phyloP scores from a whole-genome alignment of 2,113 vertebrate species.

The Sula dactylatra region DNA sequence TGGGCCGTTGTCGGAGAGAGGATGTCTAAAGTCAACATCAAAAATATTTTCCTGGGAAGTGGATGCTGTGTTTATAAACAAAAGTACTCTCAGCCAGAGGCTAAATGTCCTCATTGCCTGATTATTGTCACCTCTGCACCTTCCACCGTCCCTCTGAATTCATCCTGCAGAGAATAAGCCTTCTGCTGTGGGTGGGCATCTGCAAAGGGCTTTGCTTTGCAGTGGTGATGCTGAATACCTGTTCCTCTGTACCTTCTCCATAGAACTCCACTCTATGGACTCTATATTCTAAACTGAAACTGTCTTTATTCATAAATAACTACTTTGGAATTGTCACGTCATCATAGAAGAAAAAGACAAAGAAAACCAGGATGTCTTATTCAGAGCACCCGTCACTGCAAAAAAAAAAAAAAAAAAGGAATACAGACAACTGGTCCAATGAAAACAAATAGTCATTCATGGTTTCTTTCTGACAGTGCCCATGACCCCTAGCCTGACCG shows the following conservation, averaged over 20 bases:
- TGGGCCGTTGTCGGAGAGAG: background rate
- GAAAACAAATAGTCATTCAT: background rate
- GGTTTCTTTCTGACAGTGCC: background rate
- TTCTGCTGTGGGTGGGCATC: background rate
- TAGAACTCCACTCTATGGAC: background rate
- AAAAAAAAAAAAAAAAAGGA: too few relatives aligned
- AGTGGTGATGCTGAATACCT: accelerated
- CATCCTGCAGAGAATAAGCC: background rate
- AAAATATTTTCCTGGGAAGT: constrained; percentile 59
- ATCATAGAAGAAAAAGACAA: background rate
- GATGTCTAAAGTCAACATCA: constrained; percentile 54
- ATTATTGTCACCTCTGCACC: background rate
- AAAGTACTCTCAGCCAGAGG: background rate
- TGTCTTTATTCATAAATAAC: background rate
- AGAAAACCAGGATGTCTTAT: background rate
- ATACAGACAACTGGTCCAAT: background rate
- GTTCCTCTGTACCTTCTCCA: background rate
- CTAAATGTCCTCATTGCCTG: background rate
- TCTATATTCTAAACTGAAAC: background rate
- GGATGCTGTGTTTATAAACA: constrained; percentile 36
- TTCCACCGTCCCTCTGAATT: background rate
- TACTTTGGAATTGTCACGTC: background rate
- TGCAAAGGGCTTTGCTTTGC: background rate
- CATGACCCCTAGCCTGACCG: background rate
- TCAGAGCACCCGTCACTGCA: background rate